Base-by-base conservation (phyloP, 2,888 invertebrate genomes). In the Zygothrica quintamaculata region DNA sequence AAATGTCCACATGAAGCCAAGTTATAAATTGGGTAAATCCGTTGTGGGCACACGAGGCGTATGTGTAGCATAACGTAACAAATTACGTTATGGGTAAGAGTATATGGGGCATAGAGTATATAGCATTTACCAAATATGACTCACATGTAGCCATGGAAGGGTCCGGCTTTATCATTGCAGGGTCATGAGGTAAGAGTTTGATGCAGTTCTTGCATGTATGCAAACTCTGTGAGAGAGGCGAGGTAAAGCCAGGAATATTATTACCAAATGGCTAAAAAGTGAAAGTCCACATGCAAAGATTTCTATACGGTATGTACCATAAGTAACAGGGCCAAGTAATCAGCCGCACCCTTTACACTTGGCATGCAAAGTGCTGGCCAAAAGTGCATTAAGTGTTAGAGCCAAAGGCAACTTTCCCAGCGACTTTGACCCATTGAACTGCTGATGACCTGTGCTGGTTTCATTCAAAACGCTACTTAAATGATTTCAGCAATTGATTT, bases 231-330 rank as follows among this genome's bases (percentile, higher is more conserved):
- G n/a, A n/a, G n/a, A n/a, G n/a, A n/a, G n/a, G n/a, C n/a, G 37
- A 39, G 33, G 44, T 15, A 12, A 50, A 16, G 62, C 26, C 29
- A 5, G 52, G 71, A 65, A 61, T 70, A 69, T 70, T 74, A 75
- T 77, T 86, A 84, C 43, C 66, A 67, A 65, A 60, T 65, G 65
- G 53, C 44, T 58, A 68, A 72, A n/a, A 85, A 87, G 88, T 66
- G 88, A 87, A 87, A 81, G 81, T 82, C 66, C 61, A 65, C 81
- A 81, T 81, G 87, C 81, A 77, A 81, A 80, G 82, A 84, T 84
- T 65, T 40, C 12, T 36, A 22, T 62, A n/a, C n/a, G 62, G 44
- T 44, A 16, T 59, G 67, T 40, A 36, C 44, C 43, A 50, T 25
- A 40, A 34, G 29, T 4, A 22, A 22, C 5, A 31, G 51, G 36